These are phyloP conservation scores for Acanthisitta chloris DNA, from an alignment of 2,113 vertebrate species.

Conservation along the genomic window DNA sequence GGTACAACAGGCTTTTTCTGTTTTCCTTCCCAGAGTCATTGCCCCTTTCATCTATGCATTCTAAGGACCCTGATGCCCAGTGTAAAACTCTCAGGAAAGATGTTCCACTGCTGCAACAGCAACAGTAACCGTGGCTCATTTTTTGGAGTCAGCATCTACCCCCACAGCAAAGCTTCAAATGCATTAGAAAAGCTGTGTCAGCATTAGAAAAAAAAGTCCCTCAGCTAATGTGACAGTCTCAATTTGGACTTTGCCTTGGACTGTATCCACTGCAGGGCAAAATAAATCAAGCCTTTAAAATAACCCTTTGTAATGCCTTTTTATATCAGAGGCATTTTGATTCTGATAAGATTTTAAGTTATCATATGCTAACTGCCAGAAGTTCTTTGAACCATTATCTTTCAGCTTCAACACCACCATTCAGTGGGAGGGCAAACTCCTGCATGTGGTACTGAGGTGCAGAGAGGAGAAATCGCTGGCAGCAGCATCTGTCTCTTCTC, in stretches of 20 bases:
- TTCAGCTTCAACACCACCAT: not conserved
- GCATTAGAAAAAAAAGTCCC: not conserved
- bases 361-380: not conserved
- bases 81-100: not conserved
- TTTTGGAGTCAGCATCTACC: not conserved
- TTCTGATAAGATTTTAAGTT: constrained; percentile 32
- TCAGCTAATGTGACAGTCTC: not conserved
- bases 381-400: not conserved
- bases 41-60: not conserved
- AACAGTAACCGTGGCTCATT: not conserved
- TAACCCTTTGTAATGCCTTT: not conserved
- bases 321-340: constrained; percentile 4
- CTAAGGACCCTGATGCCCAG: not conserved
- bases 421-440: not conserved
- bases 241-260: constrained; percentile 49
- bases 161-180: not conserved
- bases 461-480: not conserved
- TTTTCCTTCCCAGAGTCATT: not conserved
- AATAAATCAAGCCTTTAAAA: not conserved
- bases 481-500: fast-evolving
- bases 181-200: not conserved
- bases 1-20: not conserved
- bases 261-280: constrained; percentile 4
- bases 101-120: fast-evolving
- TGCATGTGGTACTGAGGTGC: fast-evolving